Evolutionary conservation across 2,797 vertebrate species (phyloP).

Genomic region (Pogoniulus pusillus): DNA sequence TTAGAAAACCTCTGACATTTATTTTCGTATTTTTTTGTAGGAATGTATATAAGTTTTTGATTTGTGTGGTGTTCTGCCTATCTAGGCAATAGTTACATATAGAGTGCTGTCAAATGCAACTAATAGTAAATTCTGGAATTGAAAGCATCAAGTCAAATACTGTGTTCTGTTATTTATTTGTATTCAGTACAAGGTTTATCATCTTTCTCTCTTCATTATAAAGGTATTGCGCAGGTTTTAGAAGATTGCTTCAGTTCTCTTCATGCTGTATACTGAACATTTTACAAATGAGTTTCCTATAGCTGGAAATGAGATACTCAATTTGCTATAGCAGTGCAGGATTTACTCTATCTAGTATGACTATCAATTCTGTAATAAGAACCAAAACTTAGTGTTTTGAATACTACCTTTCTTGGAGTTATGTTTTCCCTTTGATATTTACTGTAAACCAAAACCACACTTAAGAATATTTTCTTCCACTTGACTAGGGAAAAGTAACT

Average conservation of each 20-base stretch:
- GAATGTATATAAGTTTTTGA: not conserved
- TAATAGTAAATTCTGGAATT: not conserved
- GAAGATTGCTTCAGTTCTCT: not conserved
- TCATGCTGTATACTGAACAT: not conserved
- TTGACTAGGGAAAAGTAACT: conserved; percentile 2
- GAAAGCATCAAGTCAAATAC: not conserved
- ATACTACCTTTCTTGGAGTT: not conserved
- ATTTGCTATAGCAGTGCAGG: not conserved
- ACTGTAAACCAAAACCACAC: not conserved
- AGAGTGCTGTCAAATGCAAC: not conserved
- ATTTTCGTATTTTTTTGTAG: not conserved
- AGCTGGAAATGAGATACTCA: not conserved
- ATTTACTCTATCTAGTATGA: not conserved
- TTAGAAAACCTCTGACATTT: not conserved
- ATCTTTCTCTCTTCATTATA: not conserved
- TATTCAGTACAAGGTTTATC: not conserved
- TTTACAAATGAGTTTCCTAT: not conserved
- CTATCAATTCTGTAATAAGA: not conserved
- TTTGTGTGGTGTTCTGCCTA: not conserved
- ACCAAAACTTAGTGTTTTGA: not conserved
- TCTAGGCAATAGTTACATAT: not conserved
- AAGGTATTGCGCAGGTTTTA: not conserved
- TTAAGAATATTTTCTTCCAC: not conserved
- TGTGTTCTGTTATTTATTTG: not conserved
- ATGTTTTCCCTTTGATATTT: not conserved